Base-by-base conservation (phyloP, 2,113 vertebrate species). In the Donacobius atricapilla region DNA sequence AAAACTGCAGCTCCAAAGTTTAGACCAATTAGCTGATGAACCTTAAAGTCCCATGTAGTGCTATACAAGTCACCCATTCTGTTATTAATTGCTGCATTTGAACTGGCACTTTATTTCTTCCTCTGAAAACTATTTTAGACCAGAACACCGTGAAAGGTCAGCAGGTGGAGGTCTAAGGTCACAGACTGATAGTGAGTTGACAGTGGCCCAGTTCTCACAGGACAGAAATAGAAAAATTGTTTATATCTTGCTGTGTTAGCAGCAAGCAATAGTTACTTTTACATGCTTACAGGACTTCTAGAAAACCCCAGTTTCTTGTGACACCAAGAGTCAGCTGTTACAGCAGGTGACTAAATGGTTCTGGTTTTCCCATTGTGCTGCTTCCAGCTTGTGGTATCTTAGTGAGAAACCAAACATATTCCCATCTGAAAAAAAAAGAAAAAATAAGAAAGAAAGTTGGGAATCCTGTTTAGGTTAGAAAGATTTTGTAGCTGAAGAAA, bases 341-440 rank as follows among this genome's bases (percentile, higher is more conserved):
- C 24, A 28, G 6, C 0, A 1, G 1, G 3, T 54, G 12, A 82
- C 30, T 15, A 70, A 60, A 42, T 57, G 3, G 2, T 51, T 89
- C 48, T 87, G 9, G 3, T 70, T 87, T 94, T 69, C 47, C 35
- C 9, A 9, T 16, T 61, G 30, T 47, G n/a, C n/a, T 65, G 6
- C 15, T 22, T 51, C 45, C 35, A 21, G 37, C 14, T n/a, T 63
- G 7, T 28, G 10, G 4, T 22, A 6, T 37, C 31, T 73, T 40
- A 37, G 39, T 15, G 73, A 27, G 24, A 42, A 57, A 66, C 4
- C 7, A 71, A 61, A 54, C 1, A 12, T 50, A 1, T 10, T 5
- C 9, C 13, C 9, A 40, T 15, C 13, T 6, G 12, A 27, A 68
- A 31, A 23, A 7, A 76, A 56, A 42, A 63, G 0, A 33, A 42